Evolutionary conservation across 2,888 invertebrate genomes (phyloP), one percentile per base, ranked within the genome.

Genomic region (Drosophila neotestacea): DNA sequence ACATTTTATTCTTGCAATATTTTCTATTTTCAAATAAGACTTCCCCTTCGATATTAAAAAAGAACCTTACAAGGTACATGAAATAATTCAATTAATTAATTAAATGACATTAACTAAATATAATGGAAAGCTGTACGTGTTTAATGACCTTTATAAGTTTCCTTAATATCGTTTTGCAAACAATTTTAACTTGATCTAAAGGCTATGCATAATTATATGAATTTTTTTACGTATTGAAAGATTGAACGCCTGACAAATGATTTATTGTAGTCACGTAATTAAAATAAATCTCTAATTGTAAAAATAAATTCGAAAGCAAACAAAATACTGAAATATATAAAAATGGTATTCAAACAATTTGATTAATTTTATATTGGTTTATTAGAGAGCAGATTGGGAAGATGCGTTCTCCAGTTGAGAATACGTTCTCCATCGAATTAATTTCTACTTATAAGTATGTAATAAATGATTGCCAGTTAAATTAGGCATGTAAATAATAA

Each of bases 191-290:
- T 56, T 16, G 11, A 36, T 77, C 44, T 39, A 71, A 61, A 65
- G 56, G 48, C 65, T 41, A 16, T 70, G 71, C 63, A 56, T 65
- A 74, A 51, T 64, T 34, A 27, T 16, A 47, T 48, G 32, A 55
- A 68, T 64, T 48, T 42, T 27, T n/a, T 51, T 32, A 16, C 41
- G 27, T 70, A 47, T 52, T 42, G 16, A 62, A 44, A 61, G 64
- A 78, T 70, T 73, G 65, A 70, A 62, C 63, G 38, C 50, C 50
- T 59, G 68, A 11, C 67, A 63, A 51, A 38, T 55, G 36, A 52
- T 47, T 66, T 32, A 67, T 70, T 59, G 51, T 75, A 74, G 68
- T 83, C 82, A 82, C 88, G 88, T 88, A 85, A 83, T 76, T 70
- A 56, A 75, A 70, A 85, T 79, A 67, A 64, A 71, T 88, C 79